Conservation (phyloP, 2,113 vertebrate genomes). For the cat (Felis catus) region DNA sequence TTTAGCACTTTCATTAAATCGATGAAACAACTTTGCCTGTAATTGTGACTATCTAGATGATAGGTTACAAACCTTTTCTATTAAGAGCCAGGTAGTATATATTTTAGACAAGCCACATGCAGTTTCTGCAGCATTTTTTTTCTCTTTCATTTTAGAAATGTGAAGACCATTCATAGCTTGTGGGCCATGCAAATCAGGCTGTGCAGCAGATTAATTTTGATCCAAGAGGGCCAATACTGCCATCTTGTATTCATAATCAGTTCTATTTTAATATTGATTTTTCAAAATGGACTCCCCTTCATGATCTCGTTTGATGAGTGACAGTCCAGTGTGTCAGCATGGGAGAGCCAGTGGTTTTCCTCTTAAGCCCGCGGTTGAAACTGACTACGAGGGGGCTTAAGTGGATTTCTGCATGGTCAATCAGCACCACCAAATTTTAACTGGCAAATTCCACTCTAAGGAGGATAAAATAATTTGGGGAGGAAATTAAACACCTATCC, state of each 20-base stretch:
- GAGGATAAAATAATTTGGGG: background rate
- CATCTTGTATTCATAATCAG: background rate
- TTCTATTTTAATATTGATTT: slow-evolving; percentile 20
- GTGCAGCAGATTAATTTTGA: background rate
- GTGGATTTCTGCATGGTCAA: background rate
- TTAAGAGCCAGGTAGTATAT: background rate
- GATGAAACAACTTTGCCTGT: background rate
- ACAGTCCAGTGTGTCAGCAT: background rate
- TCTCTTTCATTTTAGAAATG: background rate
- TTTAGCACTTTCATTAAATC: slow-evolving; percentile 14
- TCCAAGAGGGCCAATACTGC: background rate
- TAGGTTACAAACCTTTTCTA: background rate
- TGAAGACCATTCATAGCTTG: background rate
- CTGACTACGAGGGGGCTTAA: background rate
- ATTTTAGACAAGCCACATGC: background rate
- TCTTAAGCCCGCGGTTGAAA: background rate
- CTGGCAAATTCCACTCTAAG: background rate
- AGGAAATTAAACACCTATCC: background rate
- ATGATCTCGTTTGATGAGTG: background rate
- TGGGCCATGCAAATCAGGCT: background rate
- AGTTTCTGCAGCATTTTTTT: background rate
- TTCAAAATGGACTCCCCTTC: background rate
- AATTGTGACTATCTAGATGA: background rate
- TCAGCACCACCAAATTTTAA: background rate
- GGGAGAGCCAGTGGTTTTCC: background rate